phyloP scores from a whole-genome alignment of 1,140 invertebrate genomes.

The Saccostrea glomerata region DNA sequence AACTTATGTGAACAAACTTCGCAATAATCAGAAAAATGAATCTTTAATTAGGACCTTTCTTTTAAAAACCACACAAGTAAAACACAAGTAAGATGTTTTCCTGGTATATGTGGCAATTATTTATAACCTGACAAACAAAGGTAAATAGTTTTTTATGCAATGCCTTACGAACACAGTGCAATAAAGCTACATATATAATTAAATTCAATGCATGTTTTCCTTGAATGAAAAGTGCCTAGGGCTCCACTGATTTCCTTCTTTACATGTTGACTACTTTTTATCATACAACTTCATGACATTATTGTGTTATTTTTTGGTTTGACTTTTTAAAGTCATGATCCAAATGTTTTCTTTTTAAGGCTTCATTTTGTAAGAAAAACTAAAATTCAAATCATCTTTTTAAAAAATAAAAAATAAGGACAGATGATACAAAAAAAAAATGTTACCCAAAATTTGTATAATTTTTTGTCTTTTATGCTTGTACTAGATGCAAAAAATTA shows the following conservation, averaged over 20 bases:
- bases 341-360: no score
- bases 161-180: not conserved
- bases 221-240: not conserved
- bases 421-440: no score
- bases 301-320: no score
- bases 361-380: no score
- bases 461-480: no score
- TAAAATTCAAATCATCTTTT: no score
- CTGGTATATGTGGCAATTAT: not conserved
- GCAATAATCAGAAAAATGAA: conserved; percentile 10
- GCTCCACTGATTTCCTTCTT: conserved; percentile 1
- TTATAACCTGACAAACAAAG: not conserved
- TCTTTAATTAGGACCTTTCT: not conserved
- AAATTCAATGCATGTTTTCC: conserved; percentile 7
- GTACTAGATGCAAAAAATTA: no score
- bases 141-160: conserved; percentile 6
- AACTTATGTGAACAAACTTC: conserved; percentile 10
- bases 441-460: no score
- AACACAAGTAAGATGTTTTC: not conserved
- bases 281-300: not conserved
- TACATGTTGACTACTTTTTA: not conserved
- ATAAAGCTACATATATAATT: conserved; percentile 1
- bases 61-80: not conserved
- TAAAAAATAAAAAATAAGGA: no score
- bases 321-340: no score